Conservation (phyloP, 2,797 vertebrate species). For the Eleutherodactylus coqui region DNA sequence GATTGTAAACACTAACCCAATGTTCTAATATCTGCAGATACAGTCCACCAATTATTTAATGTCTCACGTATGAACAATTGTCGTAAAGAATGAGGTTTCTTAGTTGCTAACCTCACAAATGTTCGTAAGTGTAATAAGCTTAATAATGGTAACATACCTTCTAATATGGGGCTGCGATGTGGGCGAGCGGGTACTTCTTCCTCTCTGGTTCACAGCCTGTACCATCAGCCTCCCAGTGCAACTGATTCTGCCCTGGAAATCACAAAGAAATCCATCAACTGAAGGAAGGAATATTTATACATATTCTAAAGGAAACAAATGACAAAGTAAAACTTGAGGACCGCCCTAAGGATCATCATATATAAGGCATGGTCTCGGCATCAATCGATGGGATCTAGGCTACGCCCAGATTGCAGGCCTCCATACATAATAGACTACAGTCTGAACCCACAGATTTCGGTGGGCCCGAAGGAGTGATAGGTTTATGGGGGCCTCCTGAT, state of each 20-base stretch:
- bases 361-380: no score
- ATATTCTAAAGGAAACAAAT: not conserved
- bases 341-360: no score
- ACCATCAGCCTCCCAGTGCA: conserved; percentile 98
- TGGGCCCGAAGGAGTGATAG: no score
- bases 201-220: conserved; percentile 96
- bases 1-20: not conserved
- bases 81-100: no score
- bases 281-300: not conserved
- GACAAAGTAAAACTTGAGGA: not conserved
- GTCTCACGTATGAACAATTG: not conserved
- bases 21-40: not conserved
- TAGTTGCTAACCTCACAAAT: no score
- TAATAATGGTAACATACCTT: conserved; percentile 79
- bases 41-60: not conserved
- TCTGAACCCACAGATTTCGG: no score
- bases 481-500: no score
- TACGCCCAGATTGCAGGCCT: no score
- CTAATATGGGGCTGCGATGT: conserved; percentile 86
- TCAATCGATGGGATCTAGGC: no score
- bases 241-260: conserved; percentile 87
- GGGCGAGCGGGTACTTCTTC: conserved; percentile 87
- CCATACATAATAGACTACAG: no score
- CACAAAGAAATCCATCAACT: not conserved
- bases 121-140: no score